Base-by-base conservation (phyloP, 1,140 invertebrate genomes). In the Conus betulinus region DNA sequence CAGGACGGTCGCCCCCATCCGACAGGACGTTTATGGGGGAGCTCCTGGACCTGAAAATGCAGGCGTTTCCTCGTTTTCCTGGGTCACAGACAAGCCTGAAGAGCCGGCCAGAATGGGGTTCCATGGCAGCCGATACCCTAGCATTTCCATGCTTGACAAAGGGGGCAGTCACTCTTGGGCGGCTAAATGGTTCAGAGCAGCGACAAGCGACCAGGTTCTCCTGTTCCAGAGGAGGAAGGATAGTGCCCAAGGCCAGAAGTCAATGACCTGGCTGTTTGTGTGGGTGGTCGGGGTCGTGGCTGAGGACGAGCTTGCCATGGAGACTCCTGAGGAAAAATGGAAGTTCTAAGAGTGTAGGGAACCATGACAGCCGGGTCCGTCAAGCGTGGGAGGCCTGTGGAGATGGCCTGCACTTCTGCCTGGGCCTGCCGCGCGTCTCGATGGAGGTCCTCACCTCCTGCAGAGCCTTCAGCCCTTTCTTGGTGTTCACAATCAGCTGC, bases 391-490 rank as follows among this genome's bases (percentile, higher is more conserved):
- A 11, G 57, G 39, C 8, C 81, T 76, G 55, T 39, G 57, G 82
- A 27, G 11, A 60, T 51, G 17, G 87, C 51, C 63, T 52, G n/a
- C 53, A 27, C 57, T 55, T 71, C 55, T 86, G 76, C n/a, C 74
- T 0, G 25, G 78, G 91, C 88, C 39, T 92, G 67, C 55, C 92
- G 78, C n/a, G n/a, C 71, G 86, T 85, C 74, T 94, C 91, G 51
- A 94, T 92, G 84, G 92, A 91, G 53, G 90, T 90, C 88, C 92
- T 90, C 39, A 92, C 91, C n/a, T 93, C 90, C 11, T 90, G 91
- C 20, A 94, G 84, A 11, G 92, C 88, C 60, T 88, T 84, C 88
- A 93, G 93, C 81, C n/a, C 93, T 90, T 74, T 93, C 90, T 74
- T 92, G 91, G 90, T 94, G 91, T 90, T 91, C 5, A 90, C 87